phyloP scores from a whole-genome alignment of 2,797 vertebrate species.

The Sciaenops ocellatus region DNA sequence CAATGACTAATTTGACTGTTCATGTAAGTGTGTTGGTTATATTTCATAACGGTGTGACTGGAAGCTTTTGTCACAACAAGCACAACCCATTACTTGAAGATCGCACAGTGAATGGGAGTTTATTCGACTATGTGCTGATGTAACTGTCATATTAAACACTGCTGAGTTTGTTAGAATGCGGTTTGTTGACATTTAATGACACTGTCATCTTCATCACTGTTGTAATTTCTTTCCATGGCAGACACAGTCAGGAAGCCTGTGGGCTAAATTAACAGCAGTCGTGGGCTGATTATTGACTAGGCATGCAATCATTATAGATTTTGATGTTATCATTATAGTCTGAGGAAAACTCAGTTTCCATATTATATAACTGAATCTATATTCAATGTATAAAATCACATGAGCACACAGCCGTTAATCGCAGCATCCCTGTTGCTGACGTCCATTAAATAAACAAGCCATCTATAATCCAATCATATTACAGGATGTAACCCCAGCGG shows the following conservation, averaged over 20 bases:
- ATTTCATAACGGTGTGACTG: not conserved
- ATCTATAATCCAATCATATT: constrained; percentile 18
- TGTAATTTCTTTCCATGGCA: not conserved
- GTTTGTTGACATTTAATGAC: constrained; percentile 7
- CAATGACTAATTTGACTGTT: not conserved
- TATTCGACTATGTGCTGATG: not conserved
- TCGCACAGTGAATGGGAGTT: not conserved
- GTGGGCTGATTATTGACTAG: not conserved
- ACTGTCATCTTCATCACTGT: not conserved
- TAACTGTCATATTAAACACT: not conserved
- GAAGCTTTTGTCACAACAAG: not conserved
- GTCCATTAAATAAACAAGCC: not conserved
- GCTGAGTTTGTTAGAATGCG: not conserved
- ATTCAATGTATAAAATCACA: too few relatives aligned
- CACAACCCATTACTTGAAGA: too few relatives aligned
- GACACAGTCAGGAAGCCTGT: not conserved
- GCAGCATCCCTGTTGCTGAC: not conserved
- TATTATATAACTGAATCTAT: too few relatives aligned
- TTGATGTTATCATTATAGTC: too few relatives aligned
- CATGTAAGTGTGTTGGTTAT: too few relatives aligned
- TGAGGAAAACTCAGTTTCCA: too few relatives aligned
- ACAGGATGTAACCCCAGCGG: not conserved
- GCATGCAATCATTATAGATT: too few relatives aligned
- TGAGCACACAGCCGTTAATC: too few relatives aligned
- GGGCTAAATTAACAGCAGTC: not conserved